Percentiles rank a stretch among this genome's conserved stretches.
Evolutionary conservation across 2,888 invertebrate genomes (phyloP).

Genomic region (Hemistola chrysoprasaria): DNA sequence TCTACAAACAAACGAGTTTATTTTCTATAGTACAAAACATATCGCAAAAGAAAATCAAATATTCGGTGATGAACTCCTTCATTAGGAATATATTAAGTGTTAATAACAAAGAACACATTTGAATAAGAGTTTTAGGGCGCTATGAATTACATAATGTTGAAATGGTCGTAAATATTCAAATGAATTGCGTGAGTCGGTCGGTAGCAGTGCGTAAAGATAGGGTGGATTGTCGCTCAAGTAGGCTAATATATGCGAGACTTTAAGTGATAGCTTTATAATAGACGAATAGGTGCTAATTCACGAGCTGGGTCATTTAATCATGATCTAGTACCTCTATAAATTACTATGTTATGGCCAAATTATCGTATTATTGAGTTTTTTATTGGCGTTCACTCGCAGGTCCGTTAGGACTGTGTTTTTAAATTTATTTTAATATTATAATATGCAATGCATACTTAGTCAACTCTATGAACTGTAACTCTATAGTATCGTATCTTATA

Average conservation of each 20-base stretch:
- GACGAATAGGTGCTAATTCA: slow-evolving; percentile 7
- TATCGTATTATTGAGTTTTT: no score
- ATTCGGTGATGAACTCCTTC: slow-evolving; percentile 13
- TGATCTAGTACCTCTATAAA: slow-evolving; percentile 3
- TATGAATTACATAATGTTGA: slow-evolving; percentile 45
- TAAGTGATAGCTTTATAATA: slow-evolving; percentile 37
- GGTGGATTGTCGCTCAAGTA: slow-evolving; percentile 35
- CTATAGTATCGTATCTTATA: no score
- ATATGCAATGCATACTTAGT: no score
- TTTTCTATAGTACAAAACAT: background rate
- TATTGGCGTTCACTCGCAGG: no score
- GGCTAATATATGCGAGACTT: slow-evolving; percentile 36
- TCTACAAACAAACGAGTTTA: no score
- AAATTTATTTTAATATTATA: no score
- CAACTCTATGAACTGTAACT: no score
- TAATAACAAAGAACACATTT: slow-evolving; percentile 18
- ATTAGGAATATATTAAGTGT: slow-evolving; percentile 19
- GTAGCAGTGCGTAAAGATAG: slow-evolving; percentile 37
- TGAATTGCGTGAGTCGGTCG: slow-evolving; percentile 45
- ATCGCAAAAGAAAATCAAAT: slow-evolving; percentile 11
- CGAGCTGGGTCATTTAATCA: slow-evolving; percentile 11
- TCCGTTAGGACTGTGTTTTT: no score
- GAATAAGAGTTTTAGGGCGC: slow-evolving; percentile 32
- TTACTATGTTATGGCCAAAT: no score
- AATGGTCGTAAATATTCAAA: slow-evolving; percentile 51